Percentiles rank a stretch among this genome's conserved stretches.
These are phyloP conservation scores for Allophyes oxyacanthae DNA, from an alignment of 2,888 invertebrate genomes.

Conservation along the genomic window DNA sequence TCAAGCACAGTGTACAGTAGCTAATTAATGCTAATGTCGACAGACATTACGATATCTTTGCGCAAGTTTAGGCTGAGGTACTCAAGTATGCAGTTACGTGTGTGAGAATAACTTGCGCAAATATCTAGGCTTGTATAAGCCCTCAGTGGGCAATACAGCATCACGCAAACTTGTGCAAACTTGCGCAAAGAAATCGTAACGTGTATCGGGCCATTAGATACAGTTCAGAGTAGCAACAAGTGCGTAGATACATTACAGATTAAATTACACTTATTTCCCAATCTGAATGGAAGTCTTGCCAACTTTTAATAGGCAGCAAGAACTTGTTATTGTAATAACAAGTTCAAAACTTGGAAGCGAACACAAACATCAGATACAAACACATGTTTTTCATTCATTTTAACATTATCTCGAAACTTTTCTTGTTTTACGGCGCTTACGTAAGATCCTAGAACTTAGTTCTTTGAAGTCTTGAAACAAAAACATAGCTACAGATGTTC, in stretches of 20 bases:
- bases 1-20: too few relatives aligned
- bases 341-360: slow-evolving; percentile 8
- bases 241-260: slow-evolving; percentile 1
- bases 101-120: too few relatives aligned
- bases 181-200: too few relatives aligned
- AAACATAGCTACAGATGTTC: slow-evolving; percentile 9
- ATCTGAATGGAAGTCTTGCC: slow-evolving; percentile 2
- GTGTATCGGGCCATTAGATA: too few relatives aligned
- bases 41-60: too few relatives aligned
- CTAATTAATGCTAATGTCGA: too few relatives aligned
- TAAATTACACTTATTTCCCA: slow-evolving; percentile 6
- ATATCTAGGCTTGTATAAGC: too few relatives aligned
- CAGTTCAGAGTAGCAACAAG: too few relatives aligned
- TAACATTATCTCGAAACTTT: slow-evolving; percentile 14
- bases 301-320: slow-evolving; percentile 11
- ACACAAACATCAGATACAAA: slow-evolving; percentile 5
- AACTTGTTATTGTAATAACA: slow-evolving; percentile 2
- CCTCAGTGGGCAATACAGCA: too few relatives aligned
- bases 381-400: slow-evolving; percentile 10
- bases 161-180: too few relatives aligned
- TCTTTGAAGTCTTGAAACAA: slow-evolving; percentile 7
- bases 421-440: slow-evolving; percentile 5
- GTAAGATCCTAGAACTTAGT: slow-evolving; percentile 9
- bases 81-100: too few relatives aligned
- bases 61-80: too few relatives aligned